phyloP scores from a whole-genome alignment of 2,888 invertebrate genomes.

The Diplazon laetatorius region DNA sequence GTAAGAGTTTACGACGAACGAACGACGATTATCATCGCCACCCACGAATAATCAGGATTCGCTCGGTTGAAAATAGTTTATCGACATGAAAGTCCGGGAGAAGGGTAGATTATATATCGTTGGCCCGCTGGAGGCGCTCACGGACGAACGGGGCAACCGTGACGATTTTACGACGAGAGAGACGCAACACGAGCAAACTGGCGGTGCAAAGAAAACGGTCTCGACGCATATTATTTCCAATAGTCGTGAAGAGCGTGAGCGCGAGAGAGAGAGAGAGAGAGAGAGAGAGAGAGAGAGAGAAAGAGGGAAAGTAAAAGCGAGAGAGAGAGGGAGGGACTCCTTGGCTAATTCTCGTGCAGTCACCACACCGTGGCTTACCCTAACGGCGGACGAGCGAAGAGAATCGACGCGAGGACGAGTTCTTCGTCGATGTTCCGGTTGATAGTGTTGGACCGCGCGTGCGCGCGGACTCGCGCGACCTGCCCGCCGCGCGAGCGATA shows the following conservation, averaged over 20 bases:
- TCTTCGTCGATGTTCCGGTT: slow-evolving; percentile 54
- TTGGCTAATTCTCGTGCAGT: slow-evolving; percentile 54
- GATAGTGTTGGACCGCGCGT: slow-evolving; percentile 38
- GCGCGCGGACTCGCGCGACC: too few relatives aligned
- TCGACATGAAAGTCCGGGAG: slow-evolving; percentile 31
- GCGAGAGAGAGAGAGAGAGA: background rate
- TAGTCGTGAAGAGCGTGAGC: slow-evolving; percentile 39
- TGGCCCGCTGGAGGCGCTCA: background rate
- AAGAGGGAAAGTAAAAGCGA: too few relatives aligned
- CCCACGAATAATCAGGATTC: slow-evolving; percentile 72
- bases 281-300: background rate
- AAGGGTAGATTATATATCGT: slow-evolving; percentile 29
- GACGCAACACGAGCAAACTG: slow-evolving; percentile 48
- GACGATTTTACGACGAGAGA: slow-evolving; percentile 63
- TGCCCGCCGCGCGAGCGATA: slow-evolving; percentile 27
- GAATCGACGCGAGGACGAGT: slow-evolving; percentile 51
- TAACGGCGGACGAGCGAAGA: slow-evolving; percentile 22
- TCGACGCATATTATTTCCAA: slow-evolving; percentile 50
- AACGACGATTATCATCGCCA: slow-evolving; percentile 69
- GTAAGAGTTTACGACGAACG: slow-evolving; percentile 46
- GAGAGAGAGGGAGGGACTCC: background rate
- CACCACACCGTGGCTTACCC: slow-evolving; percentile 19
- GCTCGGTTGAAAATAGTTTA: slow-evolving; percentile 50
- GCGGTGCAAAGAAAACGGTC: slow-evolving; percentile 37
- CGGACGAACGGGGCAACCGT: slow-evolving; percentile 45